Base-by-base conservation (phyloP, 2,888 invertebrate genomes). In the Thelaira solivaga region DNA sequence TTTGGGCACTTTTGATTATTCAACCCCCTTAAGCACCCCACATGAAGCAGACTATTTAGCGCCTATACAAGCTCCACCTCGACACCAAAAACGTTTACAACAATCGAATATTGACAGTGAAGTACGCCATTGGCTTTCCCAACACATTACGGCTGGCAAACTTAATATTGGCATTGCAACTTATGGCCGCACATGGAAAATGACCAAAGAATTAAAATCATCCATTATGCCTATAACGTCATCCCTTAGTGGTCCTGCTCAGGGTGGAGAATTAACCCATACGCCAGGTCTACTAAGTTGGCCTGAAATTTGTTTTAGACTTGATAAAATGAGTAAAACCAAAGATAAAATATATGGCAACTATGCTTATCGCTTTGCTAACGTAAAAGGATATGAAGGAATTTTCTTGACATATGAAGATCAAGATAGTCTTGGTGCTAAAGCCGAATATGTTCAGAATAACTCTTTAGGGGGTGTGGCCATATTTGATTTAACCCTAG, bases 361-460 rank as follows among this genome's bases (percentile, higher is more conserved):
- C 11, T 96, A 95, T 86, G 95, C 94, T 0, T 95, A 91, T 91
- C 92, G 93, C 73, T 85, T 93, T 0, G 93, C 94, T 59, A 91
- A 92, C 67, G 31, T 51, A 13, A 91, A 92, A 34, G 91, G 90
- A 65, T 92, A 91, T 0, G 90, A 91, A 11, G 96, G 96, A 2
- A 86, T 95, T 11, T 95, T 96, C 95, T 92, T 94, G 2, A 93
- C 93, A 76, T 95, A 93, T 85, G 95, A 95, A 82, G 95, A 95
- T 85, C 93, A 94, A 0, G 95, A 95, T 82, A 94, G 94, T 0
- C 94, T 94, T 47, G 94, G 93, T 36, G 93, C 93, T 84, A 96
- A 95, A 87, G 95, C 95, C 0, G 88, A 90, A 4, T 96, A 93
- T 84, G 94, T 90, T 53, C 90, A 93, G 82, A 92, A 92, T 1